Evolutionary conservation across 2,888 invertebrate genomes (phyloP).

Genomic region (Hypolimnas misippus): DNA sequence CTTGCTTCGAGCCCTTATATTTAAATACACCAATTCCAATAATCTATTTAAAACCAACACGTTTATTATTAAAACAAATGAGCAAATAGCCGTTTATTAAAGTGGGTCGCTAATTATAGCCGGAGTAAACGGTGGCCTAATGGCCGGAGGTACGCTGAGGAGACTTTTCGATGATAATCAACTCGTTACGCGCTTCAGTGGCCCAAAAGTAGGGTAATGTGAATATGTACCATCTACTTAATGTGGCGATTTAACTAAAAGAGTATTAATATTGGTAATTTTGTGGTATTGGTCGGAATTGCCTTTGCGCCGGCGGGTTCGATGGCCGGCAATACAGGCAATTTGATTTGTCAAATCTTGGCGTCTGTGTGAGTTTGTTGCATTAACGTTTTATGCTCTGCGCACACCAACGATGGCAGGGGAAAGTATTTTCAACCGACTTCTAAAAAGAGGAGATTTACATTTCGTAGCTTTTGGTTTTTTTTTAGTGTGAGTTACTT

Average conservation of each 20-base stretch:
- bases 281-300: not conserved
- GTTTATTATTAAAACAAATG: conserved; percentile 7
- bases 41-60: not conserved
- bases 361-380: not conserved
- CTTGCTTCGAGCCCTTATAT: no score
- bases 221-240: not conserved
- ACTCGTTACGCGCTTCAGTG: conserved; percentile 8
- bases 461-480: no score
- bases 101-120: conserved; percentile 13
- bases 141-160: not conserved
- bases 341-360: not conserved
- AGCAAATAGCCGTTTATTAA: conserved; percentile 2
- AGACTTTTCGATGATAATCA: conserved; percentile 13
- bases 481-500: no score
- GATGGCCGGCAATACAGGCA: not conserved
- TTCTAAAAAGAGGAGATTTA: no score
- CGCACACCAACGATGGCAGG: no score
- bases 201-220: conserved; percentile 11
- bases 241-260: not conserved
- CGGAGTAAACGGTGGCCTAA: conserved; percentile 6
- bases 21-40: not conserved
- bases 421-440: no score
- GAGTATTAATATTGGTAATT: conserved; percentile 3
- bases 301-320: not conserved
- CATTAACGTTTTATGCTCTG: not conserved